Base-by-base conservation (phyloP, 1,140 invertebrate genomes). In the Cardiocondyla obscurior region DNA sequence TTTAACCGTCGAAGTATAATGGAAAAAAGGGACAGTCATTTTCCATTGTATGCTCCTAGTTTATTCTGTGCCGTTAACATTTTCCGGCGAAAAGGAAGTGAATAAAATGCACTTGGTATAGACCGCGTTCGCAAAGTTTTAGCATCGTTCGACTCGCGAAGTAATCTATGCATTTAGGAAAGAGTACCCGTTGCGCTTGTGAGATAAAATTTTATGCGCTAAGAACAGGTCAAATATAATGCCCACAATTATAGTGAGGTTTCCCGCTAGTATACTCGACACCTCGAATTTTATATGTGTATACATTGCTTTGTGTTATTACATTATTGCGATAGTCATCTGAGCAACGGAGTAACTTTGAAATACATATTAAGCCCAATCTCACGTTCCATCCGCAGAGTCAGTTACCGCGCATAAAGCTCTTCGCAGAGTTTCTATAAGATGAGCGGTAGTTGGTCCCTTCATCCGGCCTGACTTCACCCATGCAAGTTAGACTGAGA, bases 401-500 rank as follows among this genome's bases (percentile, higher is more conserved):
- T 55, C 49, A 69, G 46, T 42, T 42, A 69, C 46, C 25, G 49
- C 12, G 22, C 46, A 53, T 42, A 69, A 53, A 53, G 5, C 62
- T 67, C 62, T 39, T 67, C 28, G 36, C 5, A 25, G 55, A 60
- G 55, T 60, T 74, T 62, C 62, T 65, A n/a, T 67, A 53, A 79
- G 46, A 79, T 53, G 62, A 55, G 74, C 25, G 46, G 33, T 69
- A 79, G 62, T 79, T 53, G 46, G 74, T 51, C 60, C 33, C 36
- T 53, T 69, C 62, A 64, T 33, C 30, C 33, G n/a, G 25, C 12
- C 33, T 19, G 74, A 67, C 62, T 69, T 69, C n/a, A 67, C 33
- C 36, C 49, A 25, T 33, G 74, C 46, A 67, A 79, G 62, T 79
- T 69, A 39, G 62, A 28, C 62, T 33, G n/a, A 53, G 74, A 79